Evolutionary conservation across 23 tunicate species (phyloP).

Genomic region (Styela clava): DNA sequence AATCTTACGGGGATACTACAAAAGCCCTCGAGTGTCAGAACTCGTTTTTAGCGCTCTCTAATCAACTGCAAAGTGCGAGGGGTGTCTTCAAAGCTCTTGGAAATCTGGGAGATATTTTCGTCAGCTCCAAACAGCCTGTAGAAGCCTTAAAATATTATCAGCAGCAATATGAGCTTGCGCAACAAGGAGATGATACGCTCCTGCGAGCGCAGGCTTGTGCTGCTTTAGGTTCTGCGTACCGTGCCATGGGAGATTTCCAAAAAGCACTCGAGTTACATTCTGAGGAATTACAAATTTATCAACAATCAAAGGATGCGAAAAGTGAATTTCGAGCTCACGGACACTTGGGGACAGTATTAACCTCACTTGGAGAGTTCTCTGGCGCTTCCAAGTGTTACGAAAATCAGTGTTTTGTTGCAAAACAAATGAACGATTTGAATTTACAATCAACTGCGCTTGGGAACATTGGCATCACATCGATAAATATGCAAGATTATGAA

Average conservation of each 20-base stretch:
- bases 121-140: slow-evolving; percentile 27
- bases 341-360: slow-evolving; percentile 61
- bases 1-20: slow-evolving; percentile 35
- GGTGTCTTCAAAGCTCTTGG: slow-evolving; percentile 75
- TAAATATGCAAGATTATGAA: slow-evolving; percentile 42
- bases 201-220: slow-evolving; percentile 60
- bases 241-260: slow-evolving; percentile 30
- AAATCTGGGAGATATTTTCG: slow-evolving; percentile 65
- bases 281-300: slow-evolving; percentile 48
- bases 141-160: slow-evolving; percentile 50
- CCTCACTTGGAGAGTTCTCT: slow-evolving; percentile 35
- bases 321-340: slow-evolving; percentile 78
- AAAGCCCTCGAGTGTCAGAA: slow-evolving; percentile 65
- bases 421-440: slow-evolving; percentile 8
- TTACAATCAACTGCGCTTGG: slow-evolving; percentile 44
- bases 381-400: slow-evolving; percentile 60
- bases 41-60: slow-evolving; percentile 42
- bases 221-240: slow-evolving; percentile 44
- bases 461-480: slow-evolving; percentile 65
- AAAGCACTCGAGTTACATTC: slow-evolving; percentile 34
- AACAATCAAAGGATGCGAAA: slow-evolving; percentile 46
- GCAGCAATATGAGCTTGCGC: slow-evolving; percentile 50
- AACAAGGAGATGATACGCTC: slow-evolving; percentile 25
- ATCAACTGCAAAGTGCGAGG: slow-evolving; percentile 49
- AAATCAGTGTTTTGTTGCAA: slow-evolving; percentile 50